These are phyloP conservation scores for Etheostoma nigrum DNA, from an alignment of 2,797 vertebrate genomes.

Conservation along the genomic window DNA sequence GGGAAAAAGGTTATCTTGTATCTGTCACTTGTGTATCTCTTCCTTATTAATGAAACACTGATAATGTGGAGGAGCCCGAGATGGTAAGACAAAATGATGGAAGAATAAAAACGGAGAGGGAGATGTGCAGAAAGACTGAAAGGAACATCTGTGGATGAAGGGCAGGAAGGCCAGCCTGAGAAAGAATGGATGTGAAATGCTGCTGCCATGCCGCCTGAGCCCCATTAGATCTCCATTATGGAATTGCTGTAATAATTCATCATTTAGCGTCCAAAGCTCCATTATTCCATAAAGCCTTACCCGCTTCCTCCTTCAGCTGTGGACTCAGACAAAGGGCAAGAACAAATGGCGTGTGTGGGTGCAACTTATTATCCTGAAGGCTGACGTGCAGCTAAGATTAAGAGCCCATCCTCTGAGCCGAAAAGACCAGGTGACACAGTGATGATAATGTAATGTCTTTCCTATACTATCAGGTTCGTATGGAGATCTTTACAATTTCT, in stretches of 20 bases:
- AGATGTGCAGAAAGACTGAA: slow-evolving; percentile 22
- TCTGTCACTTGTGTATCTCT: background rate
- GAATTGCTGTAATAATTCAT: slow-evolving; percentile 72
- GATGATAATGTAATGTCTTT: background rate
- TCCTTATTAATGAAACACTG: background rate
- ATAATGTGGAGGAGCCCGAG: background rate
- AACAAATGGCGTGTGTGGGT: slow-evolving; percentile 67
- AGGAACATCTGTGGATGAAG: slow-evolving; percentile 12
- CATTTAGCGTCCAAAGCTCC: slow-evolving; percentile 59
- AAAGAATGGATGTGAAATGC: slow-evolving; percentile 65
- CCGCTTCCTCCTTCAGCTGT: slow-evolving; percentile 36
- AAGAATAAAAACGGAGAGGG: slow-evolving; percentile 2
- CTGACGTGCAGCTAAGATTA: slow-evolving; percentile 24
- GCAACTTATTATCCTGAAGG: slow-evolving; percentile 53
- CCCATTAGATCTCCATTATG: slow-evolving; percentile 77
- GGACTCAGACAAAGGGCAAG: slow-evolving; percentile 56
- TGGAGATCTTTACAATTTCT: background rate
- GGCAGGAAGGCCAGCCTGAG: slow-evolving; percentile 18
- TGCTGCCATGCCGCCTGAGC: slow-evolving; percentile 41
- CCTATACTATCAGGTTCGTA: background rate
- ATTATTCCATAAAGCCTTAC: slow-evolving; percentile 49
- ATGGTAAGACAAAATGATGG: background rate
- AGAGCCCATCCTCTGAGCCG: background rate
- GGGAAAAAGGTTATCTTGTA: background rate
- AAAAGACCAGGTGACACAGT: slow-evolving; percentile 9